Conservation (phyloP, 2,797 vertebrate genomes). For the Gambusia yucatana region DNA sequence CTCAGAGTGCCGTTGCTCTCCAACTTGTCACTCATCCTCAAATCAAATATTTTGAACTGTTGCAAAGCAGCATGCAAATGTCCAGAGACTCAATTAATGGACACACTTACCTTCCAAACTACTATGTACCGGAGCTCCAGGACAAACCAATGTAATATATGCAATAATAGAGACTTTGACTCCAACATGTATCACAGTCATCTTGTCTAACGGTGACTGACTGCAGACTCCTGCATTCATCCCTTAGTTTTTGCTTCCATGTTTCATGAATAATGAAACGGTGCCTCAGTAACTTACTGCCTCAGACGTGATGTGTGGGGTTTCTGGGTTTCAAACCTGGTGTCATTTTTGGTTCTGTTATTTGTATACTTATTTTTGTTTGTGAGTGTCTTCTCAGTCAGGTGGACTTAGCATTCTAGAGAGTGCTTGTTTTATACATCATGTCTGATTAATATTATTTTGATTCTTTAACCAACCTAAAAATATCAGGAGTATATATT, state of each 20-base stretch:
- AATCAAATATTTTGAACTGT: constrained; percentile 28
- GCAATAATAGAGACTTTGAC: constrained; percentile 64
- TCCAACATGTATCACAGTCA: background rate
- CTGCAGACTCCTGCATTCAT: background rate
- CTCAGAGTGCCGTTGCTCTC: constrained; percentile 28
- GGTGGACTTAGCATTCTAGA: background rate
- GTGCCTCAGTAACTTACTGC: constrained; percentile 57
- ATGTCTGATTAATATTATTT: background rate
- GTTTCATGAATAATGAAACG: constrained; percentile 9
- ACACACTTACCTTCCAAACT: background rate
- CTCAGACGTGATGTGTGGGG: constrained; percentile 31
- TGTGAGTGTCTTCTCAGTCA: background rate
- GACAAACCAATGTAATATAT: constrained; percentile 66
- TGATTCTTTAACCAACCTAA: background rate
- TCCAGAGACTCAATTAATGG: constrained; percentile 14
- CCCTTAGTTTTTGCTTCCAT: background rate
- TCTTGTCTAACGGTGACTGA: background rate
- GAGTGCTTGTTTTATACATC: background rate
- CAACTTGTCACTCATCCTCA: constrained; percentile 25
- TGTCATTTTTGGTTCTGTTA: constrained; percentile 5
- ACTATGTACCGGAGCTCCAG: constrained; percentile 25
- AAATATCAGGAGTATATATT: background rate
- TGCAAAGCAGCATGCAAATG: constrained; percentile 33
- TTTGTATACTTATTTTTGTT: constrained; percentile 21
- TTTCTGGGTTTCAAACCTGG: constrained; percentile 10